Percentiles rank a stretch among this genome's conserved stretches.
Evolutionary conservation across 2,888 invertebrate species (phyloP).

Genomic region (Globia sparganii): DNA sequence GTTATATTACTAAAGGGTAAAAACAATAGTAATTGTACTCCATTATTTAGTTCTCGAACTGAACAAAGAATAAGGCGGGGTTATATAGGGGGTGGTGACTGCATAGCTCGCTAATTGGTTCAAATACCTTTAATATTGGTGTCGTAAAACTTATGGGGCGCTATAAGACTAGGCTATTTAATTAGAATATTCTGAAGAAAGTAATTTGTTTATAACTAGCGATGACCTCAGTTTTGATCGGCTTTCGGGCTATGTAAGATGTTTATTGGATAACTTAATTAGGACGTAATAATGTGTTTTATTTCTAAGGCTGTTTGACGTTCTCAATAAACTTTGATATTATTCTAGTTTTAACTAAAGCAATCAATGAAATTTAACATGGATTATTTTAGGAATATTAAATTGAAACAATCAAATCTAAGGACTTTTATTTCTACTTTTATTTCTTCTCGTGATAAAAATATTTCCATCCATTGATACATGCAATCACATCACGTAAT

Average conservation of each 20-base stretch:
- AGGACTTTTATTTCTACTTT: background rate
- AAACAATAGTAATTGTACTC: slow-evolving; percentile 76
- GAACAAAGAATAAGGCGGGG: slow-evolving; percentile 77
- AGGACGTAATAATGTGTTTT: slow-evolving; percentile 21
- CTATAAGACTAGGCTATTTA: slow-evolving; percentile 64
- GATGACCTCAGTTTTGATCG: slow-evolving; percentile 36
- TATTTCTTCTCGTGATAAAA: background rate
- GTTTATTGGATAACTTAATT: slow-evolving; percentile 50
- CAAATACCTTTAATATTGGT: slow-evolving; percentile 70
- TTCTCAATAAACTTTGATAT: background rate
- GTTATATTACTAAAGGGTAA: slow-evolving; percentile 67
- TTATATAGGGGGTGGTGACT: slow-evolving; percentile 77
- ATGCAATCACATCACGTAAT: background rate
- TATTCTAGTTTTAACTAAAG: background rate
- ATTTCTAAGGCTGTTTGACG: slow-evolving; percentile 4
- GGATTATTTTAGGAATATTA: too few relatives aligned
- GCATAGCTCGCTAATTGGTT: slow-evolving; percentile 81
- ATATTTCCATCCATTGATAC: background rate
- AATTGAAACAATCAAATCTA: background rate
- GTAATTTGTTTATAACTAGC: slow-evolving; percentile 59
- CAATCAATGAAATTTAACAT: background rate
- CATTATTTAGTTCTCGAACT: slow-evolving; percentile 71
- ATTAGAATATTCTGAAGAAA: slow-evolving; percentile 58
- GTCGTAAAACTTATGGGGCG: slow-evolving; percentile 66
- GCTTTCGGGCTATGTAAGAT: slow-evolving; percentile 22